These are phyloP conservation scores for Sthenelais limicola DNA, from an alignment of 2,888 invertebrate genomes.

Conservation along the genomic window DNA sequence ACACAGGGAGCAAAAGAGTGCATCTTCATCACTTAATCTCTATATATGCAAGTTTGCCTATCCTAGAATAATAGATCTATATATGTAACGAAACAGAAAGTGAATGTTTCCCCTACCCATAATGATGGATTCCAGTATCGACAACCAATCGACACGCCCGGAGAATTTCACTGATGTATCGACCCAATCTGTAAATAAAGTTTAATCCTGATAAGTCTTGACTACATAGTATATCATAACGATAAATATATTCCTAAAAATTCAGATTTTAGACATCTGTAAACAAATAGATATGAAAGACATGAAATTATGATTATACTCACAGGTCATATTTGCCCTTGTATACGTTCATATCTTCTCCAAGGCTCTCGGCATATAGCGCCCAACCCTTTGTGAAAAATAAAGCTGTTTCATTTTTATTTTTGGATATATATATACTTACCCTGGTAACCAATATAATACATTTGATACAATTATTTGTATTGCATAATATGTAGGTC, in stretches of 20 bases:
- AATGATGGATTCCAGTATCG: constrained; percentile 22
- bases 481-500: too few relatives aligned
- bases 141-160: constrained; percentile 29
- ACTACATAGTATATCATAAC: too few relatives aligned
- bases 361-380: constrained; percentile 40
- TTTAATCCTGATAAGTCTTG: too few relatives aligned
- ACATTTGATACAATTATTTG: too few relatives aligned
- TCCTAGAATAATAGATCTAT: not conserved
- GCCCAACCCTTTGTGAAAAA: constrained; percentile 48
- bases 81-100: not conserved
- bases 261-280: not conserved
- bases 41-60: too few relatives aligned
- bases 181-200: constrained; percentile 17
- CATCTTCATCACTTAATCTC: too few relatives aligned
- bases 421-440: too few relatives aligned
- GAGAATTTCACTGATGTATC: constrained; percentile 28
- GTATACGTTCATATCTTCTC: constrained; percentile 38
- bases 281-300: not conserved
- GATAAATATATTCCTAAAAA: constrained; percentile 30
- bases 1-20: too few relatives aligned
- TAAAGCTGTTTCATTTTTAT: too few relatives aligned
- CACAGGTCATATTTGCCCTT: constrained; percentile 17
- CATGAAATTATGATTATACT: too few relatives aligned
- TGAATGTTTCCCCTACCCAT: constrained; percentile 3
- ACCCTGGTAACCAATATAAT: too few relatives aligned